phyloP scores from a whole-genome alignment of 2,113 vertebrate species.

The Ardeotis arabs region DNA sequence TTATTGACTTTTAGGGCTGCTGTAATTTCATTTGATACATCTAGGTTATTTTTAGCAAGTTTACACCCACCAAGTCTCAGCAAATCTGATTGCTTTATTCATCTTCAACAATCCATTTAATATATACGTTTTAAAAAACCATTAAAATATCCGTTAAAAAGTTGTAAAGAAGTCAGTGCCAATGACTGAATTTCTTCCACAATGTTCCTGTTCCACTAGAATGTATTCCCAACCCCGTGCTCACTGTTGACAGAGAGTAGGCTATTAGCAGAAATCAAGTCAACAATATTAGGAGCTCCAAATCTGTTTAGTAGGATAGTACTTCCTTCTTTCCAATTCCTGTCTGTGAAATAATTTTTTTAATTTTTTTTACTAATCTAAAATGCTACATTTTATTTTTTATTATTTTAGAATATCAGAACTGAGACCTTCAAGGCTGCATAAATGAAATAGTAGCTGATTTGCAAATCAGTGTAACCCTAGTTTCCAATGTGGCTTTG shows the following conservation, averaged over 20 bases:
- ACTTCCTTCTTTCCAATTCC: not conserved
- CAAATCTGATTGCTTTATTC: not conserved
- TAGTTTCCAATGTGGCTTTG: not conserved
- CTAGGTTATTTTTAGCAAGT: not conserved
- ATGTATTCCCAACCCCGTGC: not conserved
- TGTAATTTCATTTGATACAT: not conserved
- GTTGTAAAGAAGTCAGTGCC: not conserved
- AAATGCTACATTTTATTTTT: not conserved
- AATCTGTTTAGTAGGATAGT: not conserved
- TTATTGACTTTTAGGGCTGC: not conserved
- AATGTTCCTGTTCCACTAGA: not conserved
- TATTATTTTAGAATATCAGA: not conserved
- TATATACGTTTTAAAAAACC: not conserved
- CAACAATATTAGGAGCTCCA: not conserved
- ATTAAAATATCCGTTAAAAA: not conserved
- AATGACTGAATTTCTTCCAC: not conserved
- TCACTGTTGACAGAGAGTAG: not conserved
- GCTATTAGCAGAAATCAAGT: not conserved
- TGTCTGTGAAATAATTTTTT: not conserved
- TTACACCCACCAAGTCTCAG: not conserved
- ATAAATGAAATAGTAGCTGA: not conserved
- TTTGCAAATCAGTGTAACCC: not conserved
- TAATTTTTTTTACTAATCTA: not conserved
- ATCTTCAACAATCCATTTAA: not conserved
- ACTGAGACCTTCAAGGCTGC: not conserved